Evolutionary conservation across 2,888 invertebrate species (phyloP).

Genomic region (Heliconius sara): DNA sequence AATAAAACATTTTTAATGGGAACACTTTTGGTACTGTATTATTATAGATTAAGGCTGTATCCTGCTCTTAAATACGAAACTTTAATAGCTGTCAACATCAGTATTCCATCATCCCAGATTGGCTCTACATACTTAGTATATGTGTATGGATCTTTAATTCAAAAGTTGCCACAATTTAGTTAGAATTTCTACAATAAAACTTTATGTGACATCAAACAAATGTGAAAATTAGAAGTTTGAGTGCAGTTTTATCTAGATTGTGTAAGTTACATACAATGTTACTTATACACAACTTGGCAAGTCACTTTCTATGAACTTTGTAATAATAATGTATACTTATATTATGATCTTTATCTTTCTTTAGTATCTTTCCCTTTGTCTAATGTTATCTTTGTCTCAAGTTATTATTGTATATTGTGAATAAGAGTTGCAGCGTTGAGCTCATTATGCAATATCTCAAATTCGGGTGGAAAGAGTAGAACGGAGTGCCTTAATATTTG

Average conservation of each 20-base stretch:
- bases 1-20: too few relatives aligned
- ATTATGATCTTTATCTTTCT: not conserved
- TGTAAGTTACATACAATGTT: not conserved
- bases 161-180: not conserved
- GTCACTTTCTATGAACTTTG: constrained; percentile 4
- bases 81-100: too few relatives aligned
- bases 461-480: too few relatives aligned
- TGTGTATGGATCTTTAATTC: not conserved
- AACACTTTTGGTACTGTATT: too few relatives aligned
- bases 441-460: too few relatives aligned
- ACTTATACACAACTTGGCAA: not conserved
- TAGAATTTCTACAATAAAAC: not conserved
- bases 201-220: not conserved
- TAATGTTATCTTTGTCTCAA: too few relatives aligned
- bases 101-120: too few relatives aligned
- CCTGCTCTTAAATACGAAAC: not conserved
- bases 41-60: too few relatives aligned
- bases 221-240: constrained; percentile 2
- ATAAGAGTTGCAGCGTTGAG: too few relatives aligned
- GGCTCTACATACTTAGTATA: not conserved
- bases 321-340: not conserved
- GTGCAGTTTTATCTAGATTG: constrained; percentile 1
- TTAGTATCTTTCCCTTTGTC: too few relatives aligned
- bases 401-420: too few relatives aligned
- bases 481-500: too few relatives aligned